phyloP scores from a whole-genome alignment of 2,888 invertebrate genomes.

The Tetranychus truncatus region DNA sequence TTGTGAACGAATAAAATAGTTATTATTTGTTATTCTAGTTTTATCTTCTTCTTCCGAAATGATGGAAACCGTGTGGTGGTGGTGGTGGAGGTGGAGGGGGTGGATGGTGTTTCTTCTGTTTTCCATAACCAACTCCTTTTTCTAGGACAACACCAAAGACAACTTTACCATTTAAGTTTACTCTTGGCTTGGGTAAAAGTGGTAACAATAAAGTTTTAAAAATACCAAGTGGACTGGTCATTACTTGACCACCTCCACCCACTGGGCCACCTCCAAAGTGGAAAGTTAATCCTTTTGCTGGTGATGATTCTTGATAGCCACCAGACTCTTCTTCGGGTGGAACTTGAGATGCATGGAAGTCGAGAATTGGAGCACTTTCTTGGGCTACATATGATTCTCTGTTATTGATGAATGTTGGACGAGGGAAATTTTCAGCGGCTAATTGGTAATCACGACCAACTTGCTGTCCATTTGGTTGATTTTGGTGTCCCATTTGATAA shows the following conservation, averaged over 20 bases:
- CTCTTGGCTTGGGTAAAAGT: conserved; percentile 26
- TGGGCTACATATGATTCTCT: conserved; percentile 3
- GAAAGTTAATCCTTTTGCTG: conserved; percentile 15
- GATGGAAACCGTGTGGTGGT: neutral
- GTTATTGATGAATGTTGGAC: neutral
- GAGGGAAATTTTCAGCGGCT: conserved; percentile 11
- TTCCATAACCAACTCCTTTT: conserved; percentile 16
- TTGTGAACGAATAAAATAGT: neutral
- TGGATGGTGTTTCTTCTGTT: conserved; percentile 7
- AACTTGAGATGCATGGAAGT: neutral
- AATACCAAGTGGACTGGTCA: conserved; percentile 26
- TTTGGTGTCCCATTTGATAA: neutral
- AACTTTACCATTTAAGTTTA: conserved; percentile 28
- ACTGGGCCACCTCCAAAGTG: conserved; percentile 23
- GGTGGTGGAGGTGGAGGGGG: neutral
- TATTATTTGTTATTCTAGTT: neutral
- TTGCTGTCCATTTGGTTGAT: neutral
- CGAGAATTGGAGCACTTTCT: conserved; percentile 11
- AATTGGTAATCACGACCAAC: neutral
- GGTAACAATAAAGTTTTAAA: conserved; percentile 27
- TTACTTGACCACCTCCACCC: conserved; percentile 25
- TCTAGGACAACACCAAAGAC: conserved; percentile 28
- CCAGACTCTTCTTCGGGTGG: conserved; percentile 1
- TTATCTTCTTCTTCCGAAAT: neutral
- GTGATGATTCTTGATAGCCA: conserved; percentile 1